A percentile compares a stretch with the other conserved stretches of the same genome.
Conservation (phyloP, 2,113 vertebrate species). For the Pseudopipra pipra region DNA sequence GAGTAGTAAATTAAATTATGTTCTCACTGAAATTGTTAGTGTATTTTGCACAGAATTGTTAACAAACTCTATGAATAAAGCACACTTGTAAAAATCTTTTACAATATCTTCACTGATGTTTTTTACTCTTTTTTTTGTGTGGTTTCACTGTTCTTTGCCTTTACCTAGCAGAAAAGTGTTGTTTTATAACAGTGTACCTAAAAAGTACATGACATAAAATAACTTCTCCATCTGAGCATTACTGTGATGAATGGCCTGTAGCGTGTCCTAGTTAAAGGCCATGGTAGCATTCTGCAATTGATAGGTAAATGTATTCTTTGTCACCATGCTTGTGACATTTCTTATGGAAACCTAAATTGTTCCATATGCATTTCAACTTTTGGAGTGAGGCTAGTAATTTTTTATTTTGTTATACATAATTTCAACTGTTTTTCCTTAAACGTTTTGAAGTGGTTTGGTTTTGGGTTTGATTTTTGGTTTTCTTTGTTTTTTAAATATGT, state of each 20-base stretch:
- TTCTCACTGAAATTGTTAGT: background rate
- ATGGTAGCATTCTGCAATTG: background rate
- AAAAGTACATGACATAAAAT: background rate
- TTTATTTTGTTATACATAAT: background rate
- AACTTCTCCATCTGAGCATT: background rate
- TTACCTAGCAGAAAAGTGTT: background rate
- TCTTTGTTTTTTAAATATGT: background rate
- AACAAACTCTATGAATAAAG: background rate
- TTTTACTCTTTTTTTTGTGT: background rate
- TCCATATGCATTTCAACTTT: background rate
- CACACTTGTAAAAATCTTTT: background rate
- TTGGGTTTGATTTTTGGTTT: background rate
- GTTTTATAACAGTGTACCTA: background rate
- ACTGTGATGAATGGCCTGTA: background rate
- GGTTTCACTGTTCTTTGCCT: background rate
- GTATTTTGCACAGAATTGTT: background rate
- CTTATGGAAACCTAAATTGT: background rate
- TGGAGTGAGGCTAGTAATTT: background rate
- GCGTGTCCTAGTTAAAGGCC: background rate
- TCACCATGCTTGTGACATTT: background rate
- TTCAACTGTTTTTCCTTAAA: background rate
- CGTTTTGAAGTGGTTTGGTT: background rate
- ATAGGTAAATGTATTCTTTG: background rate
- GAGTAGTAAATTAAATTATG: background rate
- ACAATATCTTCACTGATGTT: background rate